Percentiles rank a stretch among this genome's conserved stretches.
These are phyloP conservation scores for Serinus canaria DNA, from an alignment of 2,113 vertebrate species.

Conservation along the genomic window DNA sequence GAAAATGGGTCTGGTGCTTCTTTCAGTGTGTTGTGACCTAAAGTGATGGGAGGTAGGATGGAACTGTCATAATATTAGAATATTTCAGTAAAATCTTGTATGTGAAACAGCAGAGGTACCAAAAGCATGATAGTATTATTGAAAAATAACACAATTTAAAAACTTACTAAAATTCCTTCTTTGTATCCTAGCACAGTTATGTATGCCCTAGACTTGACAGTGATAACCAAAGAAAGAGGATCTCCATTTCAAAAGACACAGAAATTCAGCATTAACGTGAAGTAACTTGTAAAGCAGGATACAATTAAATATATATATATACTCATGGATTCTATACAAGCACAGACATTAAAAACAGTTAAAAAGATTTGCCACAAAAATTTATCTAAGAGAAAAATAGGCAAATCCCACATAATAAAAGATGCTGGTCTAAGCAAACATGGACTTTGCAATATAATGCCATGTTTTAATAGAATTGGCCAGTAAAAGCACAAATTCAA, in stretches of 20 bases:
- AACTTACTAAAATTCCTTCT: not conserved
- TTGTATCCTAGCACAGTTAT: not conserved
- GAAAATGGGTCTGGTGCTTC: not conserved
- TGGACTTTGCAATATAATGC: not conserved
- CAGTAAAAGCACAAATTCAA: not conserved
- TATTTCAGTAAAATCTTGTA: not conserved
- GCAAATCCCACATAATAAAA: not conserved
- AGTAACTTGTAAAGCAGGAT: not conserved
- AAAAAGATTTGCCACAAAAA: not conserved
- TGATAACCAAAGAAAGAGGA: not conserved
- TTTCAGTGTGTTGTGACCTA: not conserved
- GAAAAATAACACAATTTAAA: rapidly evolving
- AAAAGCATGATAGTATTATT: not conserved
- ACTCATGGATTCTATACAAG: not conserved
- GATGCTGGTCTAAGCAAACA: not conserved
- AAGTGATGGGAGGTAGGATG: not conserved
- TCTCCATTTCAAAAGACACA: not conserved
- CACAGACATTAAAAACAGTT: not conserved
- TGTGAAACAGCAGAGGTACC: not conserved
- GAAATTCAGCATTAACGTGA: not conserved
- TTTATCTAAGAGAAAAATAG: not conserved
- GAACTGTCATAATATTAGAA: not conserved
- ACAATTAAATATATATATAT: not conserved
- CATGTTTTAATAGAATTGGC: not conserved
- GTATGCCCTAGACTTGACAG: not conserved